phyloP scores from a whole-genome alignment of 2,797 vertebrate species.

The Enteromius paludinosus region DNA sequence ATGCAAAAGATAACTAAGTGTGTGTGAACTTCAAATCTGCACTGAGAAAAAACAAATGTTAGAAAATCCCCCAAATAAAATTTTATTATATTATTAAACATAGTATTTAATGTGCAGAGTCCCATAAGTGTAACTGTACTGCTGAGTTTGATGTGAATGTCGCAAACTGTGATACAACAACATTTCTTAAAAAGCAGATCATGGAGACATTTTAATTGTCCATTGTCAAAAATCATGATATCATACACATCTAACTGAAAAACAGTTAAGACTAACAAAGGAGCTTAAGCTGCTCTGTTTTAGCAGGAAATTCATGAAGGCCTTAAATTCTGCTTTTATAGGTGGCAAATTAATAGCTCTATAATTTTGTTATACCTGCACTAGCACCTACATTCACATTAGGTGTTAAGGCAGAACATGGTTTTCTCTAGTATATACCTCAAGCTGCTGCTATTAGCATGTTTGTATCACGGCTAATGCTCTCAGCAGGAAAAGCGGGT shows the following conservation, averaged over 20 bases:
- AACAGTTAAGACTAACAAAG: background rate
- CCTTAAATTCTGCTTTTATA: background rate
- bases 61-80: too few relatives aligned
- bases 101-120: too few relatives aligned
- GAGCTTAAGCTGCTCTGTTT: background rate
- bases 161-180: background rate
- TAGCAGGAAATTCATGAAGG: background rate
- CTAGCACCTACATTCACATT: background rate
- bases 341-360: background rate
- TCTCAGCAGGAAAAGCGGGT: constrained; percentile 17
- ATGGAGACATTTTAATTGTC: background rate
- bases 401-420: background rate
- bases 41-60: too few relatives aligned
- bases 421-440: background rate
- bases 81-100: too few relatives aligned
- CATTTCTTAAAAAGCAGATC: background rate
- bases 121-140: too few relatives aligned
- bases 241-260: background rate
- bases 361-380: background rate
- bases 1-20: too few relatives aligned
- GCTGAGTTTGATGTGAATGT: too few relatives aligned
- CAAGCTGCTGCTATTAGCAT: constrained; percentile 26
- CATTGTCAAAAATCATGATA: too few relatives aligned
- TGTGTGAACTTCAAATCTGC: too few relatives aligned
- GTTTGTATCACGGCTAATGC: constrained; percentile 24